phyloP scores from a whole-genome alignment of 2,888 invertebrate species.

The Ypsolopha sequella region DNA sequence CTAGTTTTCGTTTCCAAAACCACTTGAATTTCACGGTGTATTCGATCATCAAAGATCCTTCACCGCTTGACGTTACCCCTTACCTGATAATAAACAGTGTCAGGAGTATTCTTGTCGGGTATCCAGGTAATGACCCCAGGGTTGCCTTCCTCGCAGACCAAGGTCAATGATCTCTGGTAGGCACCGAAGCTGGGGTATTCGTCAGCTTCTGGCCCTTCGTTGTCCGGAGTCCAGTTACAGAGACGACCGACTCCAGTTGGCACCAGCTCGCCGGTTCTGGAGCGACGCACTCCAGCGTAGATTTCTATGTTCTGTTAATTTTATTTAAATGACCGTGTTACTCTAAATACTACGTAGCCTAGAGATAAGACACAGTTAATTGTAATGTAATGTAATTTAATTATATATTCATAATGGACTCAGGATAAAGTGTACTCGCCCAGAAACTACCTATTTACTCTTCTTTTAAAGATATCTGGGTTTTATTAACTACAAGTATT shows the following conservation, averaged over 20 bases:
- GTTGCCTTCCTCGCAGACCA: constrained; percentile 86
- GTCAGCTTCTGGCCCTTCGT: constrained; percentile 78
- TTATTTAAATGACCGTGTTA: too few species aligned
- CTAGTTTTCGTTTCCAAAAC: too few species aligned
- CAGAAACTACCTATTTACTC: too few species aligned
- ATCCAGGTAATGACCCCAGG: constrained; percentile 91
- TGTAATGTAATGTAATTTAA: too few species aligned
- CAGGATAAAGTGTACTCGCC: too few species aligned
- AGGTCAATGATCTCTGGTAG: constrained; percentile 85
- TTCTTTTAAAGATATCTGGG: too few species aligned
- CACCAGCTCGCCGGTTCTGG: constrained; percentile 75
- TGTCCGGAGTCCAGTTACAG: constrained; percentile 90
- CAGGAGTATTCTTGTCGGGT: constrained; percentile 87
- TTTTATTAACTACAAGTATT: too few species aligned
- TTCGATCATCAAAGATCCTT: too few species aligned
- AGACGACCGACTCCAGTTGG: constrained; percentile 87
- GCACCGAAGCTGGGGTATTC: constrained; percentile 91
- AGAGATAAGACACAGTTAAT: too few species aligned
- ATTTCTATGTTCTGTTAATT: constrained; percentile 77
- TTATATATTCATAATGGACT: too few species aligned
- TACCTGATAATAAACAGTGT: constrained; percentile 94
- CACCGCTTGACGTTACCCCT: neutral
- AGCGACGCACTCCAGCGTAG: constrained; percentile 83
- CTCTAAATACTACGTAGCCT: too few species aligned
- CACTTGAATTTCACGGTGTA: too few species aligned